These are phyloP conservation scores for Melieria omissa DNA, from an alignment of 2,888 invertebrate genomes.

Conservation along the genomic window DNA sequence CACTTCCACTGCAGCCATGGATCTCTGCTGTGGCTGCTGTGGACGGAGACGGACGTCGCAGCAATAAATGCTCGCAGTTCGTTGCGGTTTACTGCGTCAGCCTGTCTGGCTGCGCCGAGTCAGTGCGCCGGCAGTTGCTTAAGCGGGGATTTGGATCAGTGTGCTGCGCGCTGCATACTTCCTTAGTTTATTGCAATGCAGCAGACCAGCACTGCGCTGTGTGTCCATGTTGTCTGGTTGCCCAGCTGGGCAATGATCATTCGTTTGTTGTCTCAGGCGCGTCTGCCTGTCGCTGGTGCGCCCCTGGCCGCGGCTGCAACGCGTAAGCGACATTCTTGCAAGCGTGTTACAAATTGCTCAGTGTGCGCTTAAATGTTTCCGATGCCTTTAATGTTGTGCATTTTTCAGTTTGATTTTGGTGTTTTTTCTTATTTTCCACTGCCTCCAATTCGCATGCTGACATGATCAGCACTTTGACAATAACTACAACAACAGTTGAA, in stretches of 20 bases:
- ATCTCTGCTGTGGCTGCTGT: no score
- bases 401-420: constrained; percentile 26
- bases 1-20: no score
- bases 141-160: constrained; percentile 37
- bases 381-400: constrained; percentile 23
- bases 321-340: constrained; percentile 29
- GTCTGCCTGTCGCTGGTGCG: no score
- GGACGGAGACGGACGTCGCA: no score
- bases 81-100: constrained; percentile 34
- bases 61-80: no score
- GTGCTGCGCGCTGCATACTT: constrained; percentile 31
- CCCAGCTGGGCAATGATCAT: no score
- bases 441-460: constrained; percentile 28
- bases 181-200: constrained; percentile 17
- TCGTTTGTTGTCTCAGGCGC: no score
- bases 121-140: constrained; percentile 15
- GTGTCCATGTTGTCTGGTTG: constrained; percentile 13
- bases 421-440: constrained; percentile 19
- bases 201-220: no score
- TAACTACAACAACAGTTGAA: not conserved
- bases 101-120: constrained; percentile 39
- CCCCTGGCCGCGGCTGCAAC: not conserved
- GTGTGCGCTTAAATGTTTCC: constrained; percentile 48
- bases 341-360: constrained; percentile 46
- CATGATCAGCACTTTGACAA: constrained; percentile 37